These are phyloP conservation scores for Heloderma charlesbogerti DNA, from an alignment of 2,113 vertebrate species.

Conservation along the genomic window DNA sequence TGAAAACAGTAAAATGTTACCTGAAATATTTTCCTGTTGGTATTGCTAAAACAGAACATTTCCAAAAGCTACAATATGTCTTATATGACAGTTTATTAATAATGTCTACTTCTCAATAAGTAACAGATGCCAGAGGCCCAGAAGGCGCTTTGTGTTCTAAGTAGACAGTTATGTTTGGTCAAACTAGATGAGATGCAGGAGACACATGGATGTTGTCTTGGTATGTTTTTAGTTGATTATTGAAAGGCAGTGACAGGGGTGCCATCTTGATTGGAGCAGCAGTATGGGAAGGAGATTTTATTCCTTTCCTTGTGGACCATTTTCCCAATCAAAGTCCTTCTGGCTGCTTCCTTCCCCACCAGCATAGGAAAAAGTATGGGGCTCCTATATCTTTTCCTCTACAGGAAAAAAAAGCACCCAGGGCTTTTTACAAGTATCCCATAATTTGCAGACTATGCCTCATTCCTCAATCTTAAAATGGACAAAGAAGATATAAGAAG, in stretches of 20 bases:
- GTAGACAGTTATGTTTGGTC: neutral
- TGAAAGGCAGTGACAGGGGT: too few species aligned
- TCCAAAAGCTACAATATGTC: neutral
- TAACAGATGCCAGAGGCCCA: neutral
- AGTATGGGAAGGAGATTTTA: too few species aligned
- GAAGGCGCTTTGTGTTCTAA: neutral
- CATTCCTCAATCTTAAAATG: neutral
- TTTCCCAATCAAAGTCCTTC: too few species aligned
- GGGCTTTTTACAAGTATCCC: neutral
- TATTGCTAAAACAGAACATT: neutral
- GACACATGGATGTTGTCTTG: neutral
- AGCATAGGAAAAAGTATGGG: too few species aligned
- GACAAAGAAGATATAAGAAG: neutral
- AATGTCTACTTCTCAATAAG: neutral
- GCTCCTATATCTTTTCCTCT: neutral
- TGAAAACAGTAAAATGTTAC: neutral
- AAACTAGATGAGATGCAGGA: neutral
- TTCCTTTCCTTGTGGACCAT: neutral
- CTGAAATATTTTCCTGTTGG: neutral
- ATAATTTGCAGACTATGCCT: neutral
- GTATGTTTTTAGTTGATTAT: too few species aligned
- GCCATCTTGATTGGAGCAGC: too few species aligned
- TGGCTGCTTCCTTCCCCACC: too few species aligned
- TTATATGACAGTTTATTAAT: neutral
- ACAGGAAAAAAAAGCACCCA: neutral